Conservation (phyloP, 2,888 invertebrate species). For the Prosopocoilus inquinatus region DNA sequence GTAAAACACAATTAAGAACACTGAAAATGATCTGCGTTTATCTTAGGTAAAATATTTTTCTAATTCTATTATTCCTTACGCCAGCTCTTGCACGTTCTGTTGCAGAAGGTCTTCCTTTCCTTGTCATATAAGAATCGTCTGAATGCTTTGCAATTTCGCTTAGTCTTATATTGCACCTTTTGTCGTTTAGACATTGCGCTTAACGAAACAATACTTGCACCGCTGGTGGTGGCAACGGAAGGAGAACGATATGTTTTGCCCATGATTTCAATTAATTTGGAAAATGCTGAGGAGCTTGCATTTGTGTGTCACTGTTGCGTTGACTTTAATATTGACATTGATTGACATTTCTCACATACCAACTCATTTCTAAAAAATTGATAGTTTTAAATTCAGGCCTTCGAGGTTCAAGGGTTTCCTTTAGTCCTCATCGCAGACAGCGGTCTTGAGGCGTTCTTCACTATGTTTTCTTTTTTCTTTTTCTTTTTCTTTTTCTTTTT, state of each 20-base stretch:
- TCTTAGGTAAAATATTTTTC: neutral
- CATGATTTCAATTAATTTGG: neutral
- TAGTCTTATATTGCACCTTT: neutral
- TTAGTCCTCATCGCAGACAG: neutral
- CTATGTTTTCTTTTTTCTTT: too few species aligned
- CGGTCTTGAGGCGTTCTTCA: too few species aligned
- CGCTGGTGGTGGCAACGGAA: slow-evolving; percentile 11
- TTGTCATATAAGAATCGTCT: slow-evolving; percentile 50
- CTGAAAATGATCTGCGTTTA: slow-evolving; percentile 25
- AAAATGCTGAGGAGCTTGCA: neutral
- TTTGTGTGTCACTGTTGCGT: neutral
- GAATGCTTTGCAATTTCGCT: slow-evolving; percentile 33
- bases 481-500: too few species aligned
- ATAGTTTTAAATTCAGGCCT: too few species aligned
- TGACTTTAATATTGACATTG: too few species aligned
- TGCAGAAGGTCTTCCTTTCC: slow-evolving; percentile 51
- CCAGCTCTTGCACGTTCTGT: slow-evolving; percentile 56
- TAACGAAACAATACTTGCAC: slow-evolving; percentile 6
- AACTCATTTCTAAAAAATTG: too few species aligned
- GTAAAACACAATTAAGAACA: slow-evolving; percentile 15
- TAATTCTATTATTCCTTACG: slow-evolving; percentile 43
- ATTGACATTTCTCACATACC: too few species aligned
- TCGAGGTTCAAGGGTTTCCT: too few species aligned
- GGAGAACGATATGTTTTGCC: slow-evolving; percentile 15
- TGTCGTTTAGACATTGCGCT: slow-evolving; percentile 2